Base-by-base conservation (phyloP, 1,140 invertebrate genomes). In the Littorina saxatilis region DNA sequence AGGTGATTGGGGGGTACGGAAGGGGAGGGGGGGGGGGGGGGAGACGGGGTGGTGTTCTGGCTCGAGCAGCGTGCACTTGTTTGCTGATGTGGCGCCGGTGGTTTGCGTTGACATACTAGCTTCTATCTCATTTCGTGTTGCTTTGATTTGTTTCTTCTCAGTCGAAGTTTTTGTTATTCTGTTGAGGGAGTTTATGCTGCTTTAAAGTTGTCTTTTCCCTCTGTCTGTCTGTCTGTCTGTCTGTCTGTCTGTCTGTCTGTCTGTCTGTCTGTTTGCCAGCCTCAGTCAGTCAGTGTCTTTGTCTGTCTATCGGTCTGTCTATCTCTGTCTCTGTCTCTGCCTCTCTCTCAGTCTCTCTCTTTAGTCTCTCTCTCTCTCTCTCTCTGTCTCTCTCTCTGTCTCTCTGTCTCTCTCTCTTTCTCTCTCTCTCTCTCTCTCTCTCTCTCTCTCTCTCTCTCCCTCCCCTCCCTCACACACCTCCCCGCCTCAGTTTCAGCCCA, bases 261-360 rank as follows among this genome's bases (percentile, higher is more conserved):
- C 17, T 63, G 13, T 63, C 58, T 63, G 13, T 63, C 17, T 63
- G 13, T 63, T 7, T 63, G 13, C n/a, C 17, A n/a, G 13, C n/a
- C 58, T 63, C 17, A 13, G 13, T 63, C 17, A 32, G 13, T 73
- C 27, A 32, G 4, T 73, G 17, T 73, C 13, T 73, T 9, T 73
- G 13, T 39, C 27, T 76, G 20, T 76, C 39, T 37, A 11, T 35
- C 39, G 13, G 5, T 74, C 39, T 74, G 5, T 74, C 39, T 74
- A 17, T 37, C 72, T 43, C 23, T 74, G 5, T 74, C 72, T n/a
- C 20, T 77, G 17, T 37, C 15, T 77, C 47, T 77, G 20, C 23
- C 40, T 23, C 39, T 23, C 50, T 77, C 39, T 77, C 50, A 55
- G 20, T 77, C 50, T 77, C 27, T 68, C 63, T 27, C 27, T 27